Evolutionary conservation across 2,113 vertebrate species (phyloP).

Genomic region (Diphyllodes magnificus): DNA sequence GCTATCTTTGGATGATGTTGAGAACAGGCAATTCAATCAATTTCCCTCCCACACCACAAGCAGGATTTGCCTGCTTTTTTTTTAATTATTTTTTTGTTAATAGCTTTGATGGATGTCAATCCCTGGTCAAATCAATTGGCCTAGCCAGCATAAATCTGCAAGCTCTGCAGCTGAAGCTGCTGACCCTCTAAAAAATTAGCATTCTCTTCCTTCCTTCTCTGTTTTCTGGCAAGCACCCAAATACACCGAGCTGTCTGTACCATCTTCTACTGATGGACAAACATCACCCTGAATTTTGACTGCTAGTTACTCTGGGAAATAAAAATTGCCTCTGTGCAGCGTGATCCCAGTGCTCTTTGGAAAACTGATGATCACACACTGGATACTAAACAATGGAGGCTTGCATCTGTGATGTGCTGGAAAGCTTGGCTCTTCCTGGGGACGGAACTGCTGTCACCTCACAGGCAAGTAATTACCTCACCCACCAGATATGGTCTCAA

Average conservation of each 20-base stretch:
- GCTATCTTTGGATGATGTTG: not conserved
- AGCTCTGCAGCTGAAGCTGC: not conserved
- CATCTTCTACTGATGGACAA: not conserved
- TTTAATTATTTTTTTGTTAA: not conserved
- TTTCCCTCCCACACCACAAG: not conserved
- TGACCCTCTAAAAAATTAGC: not conserved
- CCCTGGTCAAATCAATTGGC: not conserved
- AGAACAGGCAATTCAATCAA: not conserved
- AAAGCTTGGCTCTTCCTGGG: not conserved
- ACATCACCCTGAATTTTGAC: not conserved
- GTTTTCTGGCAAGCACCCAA: not conserved
- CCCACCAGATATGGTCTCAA: not conserved
- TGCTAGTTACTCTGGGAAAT: not conserved
- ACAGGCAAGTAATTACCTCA: not conserved
- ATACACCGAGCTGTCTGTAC: accelerated
- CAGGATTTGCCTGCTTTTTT: not conserved
- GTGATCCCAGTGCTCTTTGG: not conserved
- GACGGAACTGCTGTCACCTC: not conserved
- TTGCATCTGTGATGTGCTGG: not conserved
- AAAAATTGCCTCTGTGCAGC: not conserved
- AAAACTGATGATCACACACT: not conserved
- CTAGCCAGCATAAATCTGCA: not conserved
- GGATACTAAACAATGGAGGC: not conserved
- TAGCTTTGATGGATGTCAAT: not conserved
- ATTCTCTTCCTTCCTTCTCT: not conserved